These are phyloP conservation scores for Bettongia penicillata DNA, from an alignment of 2,113 vertebrate species.

Conservation along the genomic window DNA sequence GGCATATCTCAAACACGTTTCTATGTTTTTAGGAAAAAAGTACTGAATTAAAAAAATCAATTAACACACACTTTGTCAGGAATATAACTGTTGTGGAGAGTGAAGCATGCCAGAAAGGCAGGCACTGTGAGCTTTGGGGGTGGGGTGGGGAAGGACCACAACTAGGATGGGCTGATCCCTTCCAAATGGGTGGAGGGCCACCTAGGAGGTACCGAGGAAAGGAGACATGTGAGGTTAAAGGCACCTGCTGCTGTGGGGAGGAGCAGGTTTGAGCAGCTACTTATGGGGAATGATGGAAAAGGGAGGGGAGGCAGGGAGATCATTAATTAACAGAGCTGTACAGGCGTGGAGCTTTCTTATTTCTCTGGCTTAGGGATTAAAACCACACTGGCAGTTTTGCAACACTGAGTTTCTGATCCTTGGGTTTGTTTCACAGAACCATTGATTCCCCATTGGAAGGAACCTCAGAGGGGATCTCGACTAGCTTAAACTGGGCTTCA, in stretches of 20 bases:
- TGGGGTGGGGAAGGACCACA: no score
- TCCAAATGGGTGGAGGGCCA: background rate
- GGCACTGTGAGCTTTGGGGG: background rate
- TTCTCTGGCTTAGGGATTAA: background rate
- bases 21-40: constrained; percentile 15
- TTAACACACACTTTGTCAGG: constrained; percentile 29
- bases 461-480: background rate
- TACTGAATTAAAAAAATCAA: constrained; percentile 43
- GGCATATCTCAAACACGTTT: constrained; percentile 27
- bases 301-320: background rate
- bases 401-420: background rate
- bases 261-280: background rate
- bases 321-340: background rate
- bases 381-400: background rate
- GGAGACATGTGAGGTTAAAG: accelerated
- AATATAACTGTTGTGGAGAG: background rate
- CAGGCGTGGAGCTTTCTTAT: background rate
- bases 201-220: background rate
- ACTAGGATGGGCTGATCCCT: background rate
- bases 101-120: background rate
- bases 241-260: no score
- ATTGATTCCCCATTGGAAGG: background rate
- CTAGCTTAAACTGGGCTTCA: background rate
- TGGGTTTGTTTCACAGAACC: background rate
- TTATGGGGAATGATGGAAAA: background rate